A percentile compares a stretch with the other conserved stretches of the same genome.
Evolutionary conservation across 2,113 vertebrate species (phyloP).

Genomic region (Condylura cristata): DNA sequence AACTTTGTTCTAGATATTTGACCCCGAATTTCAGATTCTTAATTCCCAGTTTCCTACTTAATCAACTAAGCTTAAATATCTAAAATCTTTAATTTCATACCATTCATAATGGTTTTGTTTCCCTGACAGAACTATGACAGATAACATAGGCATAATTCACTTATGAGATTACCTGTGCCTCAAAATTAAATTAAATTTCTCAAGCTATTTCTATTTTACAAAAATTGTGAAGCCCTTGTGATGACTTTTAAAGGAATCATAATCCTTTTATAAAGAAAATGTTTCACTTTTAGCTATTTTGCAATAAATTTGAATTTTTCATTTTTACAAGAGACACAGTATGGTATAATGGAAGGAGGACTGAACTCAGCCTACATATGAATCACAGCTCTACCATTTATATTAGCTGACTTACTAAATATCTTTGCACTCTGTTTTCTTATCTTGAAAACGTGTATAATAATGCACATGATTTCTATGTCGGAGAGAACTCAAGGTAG

Average conservation of each 20-base stretch:
- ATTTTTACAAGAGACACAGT: not conserved
- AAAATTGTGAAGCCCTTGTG: not conserved
- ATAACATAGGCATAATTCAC: not conserved
- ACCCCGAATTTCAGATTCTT: not conserved
- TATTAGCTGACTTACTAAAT: not conserved
- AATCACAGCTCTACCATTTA: not conserved
- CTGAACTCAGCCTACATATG: not conserved
- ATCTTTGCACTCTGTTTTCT: not conserved
- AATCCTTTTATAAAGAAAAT: constrained; percentile 21
- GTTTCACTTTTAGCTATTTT: not conserved
- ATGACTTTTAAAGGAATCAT: not conserved
- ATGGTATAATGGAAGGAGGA: not conserved
- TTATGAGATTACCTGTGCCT: not conserved
- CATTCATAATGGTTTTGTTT: not conserved
- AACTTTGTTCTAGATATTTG: not conserved
- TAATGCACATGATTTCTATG: not conserved
- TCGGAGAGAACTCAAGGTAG: not conserved
- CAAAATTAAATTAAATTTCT: not conserved
- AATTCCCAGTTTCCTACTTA: not conserved
- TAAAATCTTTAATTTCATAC: not conserved
- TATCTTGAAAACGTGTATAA: not conserved
- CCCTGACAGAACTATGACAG: not conserved
- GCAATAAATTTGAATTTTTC: not conserved
- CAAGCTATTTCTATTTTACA: not conserved
- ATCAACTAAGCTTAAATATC: not conserved